Conservation (phyloP, 2,797 vertebrate genomes). For the Simalia tracyae region DNA sequence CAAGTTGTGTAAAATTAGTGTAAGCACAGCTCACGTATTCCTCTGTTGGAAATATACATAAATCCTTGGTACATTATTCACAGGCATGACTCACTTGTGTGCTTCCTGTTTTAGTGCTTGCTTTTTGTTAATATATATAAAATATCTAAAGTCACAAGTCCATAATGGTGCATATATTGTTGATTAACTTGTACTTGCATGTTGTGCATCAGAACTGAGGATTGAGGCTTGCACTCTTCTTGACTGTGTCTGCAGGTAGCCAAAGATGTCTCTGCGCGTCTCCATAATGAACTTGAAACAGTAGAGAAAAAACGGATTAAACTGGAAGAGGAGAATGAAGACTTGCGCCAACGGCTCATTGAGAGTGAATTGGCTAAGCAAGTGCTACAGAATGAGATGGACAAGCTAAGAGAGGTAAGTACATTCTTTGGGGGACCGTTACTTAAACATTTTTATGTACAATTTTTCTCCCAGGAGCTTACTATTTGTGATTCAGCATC, state of each 20-base stretch:
- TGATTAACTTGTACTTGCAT: neutral
- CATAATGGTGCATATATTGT: neutral
- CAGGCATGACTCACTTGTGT: neutral
- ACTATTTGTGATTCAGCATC: neutral
- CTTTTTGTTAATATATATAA: neutral
- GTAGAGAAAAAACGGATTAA: conserved; percentile 90
- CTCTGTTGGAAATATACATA: neutral
- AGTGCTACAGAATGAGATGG: conserved; percentile 93
- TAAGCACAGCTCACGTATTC: neutral
- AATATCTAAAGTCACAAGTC: neutral
- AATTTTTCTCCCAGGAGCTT: neutral
- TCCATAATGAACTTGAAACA: conserved; percentile 91
- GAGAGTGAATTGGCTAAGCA: conserved; percentile 95
- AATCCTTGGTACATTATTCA: neutral
- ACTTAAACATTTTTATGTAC: neutral
- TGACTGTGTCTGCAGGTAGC: conserved; percentile 81
- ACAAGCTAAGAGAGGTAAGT: conserved; percentile 91
- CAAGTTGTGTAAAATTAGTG: neutral
- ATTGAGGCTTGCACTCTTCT: neutral
- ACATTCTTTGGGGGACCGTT: neutral
- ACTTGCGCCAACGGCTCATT: conserved; percentile 86
- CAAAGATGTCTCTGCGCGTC: conserved; percentile 93
- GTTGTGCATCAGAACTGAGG: neutral
- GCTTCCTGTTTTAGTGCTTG: conserved; percentile 2
- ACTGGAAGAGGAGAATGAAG: conserved; percentile 94